A percentile compares a stretch with the other conserved stretches of the same genome.
phyloP scores from a whole-genome alignment of 2,888 invertebrate species.

The Pemphredon lugubris region DNA sequence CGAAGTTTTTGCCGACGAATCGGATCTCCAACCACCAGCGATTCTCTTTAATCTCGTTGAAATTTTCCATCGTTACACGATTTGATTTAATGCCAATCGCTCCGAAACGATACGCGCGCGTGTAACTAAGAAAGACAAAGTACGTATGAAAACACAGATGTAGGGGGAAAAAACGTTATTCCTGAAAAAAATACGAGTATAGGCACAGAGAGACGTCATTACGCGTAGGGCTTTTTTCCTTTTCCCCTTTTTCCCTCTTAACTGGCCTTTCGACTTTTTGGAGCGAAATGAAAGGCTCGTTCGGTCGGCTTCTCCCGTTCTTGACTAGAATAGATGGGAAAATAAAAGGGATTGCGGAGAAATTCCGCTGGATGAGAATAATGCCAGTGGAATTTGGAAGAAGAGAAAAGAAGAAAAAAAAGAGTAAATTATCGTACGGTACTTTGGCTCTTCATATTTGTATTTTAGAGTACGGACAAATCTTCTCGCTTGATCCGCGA shows the following conservation, averaged over 20 bases:
- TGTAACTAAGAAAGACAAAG: too few species aligned
- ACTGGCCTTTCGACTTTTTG: constrained; percentile 21
- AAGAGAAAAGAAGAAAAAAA: too few species aligned
- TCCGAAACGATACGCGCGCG: too few species aligned
- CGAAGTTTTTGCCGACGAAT: background rate
- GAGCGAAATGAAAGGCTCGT: constrained; percentile 27
- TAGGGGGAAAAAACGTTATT: too few species aligned
- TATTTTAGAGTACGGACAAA: constrained; percentile 9
- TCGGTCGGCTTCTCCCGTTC: constrained; percentile 10
- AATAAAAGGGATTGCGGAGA: background rate
- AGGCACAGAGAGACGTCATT: background rate
- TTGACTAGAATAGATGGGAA: constrained; percentile 1
- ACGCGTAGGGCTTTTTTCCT: background rate
- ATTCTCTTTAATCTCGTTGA: too few species aligned
- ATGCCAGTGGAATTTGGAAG: background rate
- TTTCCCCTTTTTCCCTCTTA: constrained; percentile 4
- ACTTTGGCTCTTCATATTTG: background rate
- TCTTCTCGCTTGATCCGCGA: background rate
- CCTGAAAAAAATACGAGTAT: too few species aligned
- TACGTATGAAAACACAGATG: too few species aligned
- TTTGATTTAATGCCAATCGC: too few species aligned
- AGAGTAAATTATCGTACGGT: too few species aligned
- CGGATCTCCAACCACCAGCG: too few species aligned
- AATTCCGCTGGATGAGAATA: constrained; percentile 3
- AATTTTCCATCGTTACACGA: too few species aligned